Base-by-base conservation (phyloP, 2,113 vertebrate genomes). In the Orycteropus afer region DNA sequence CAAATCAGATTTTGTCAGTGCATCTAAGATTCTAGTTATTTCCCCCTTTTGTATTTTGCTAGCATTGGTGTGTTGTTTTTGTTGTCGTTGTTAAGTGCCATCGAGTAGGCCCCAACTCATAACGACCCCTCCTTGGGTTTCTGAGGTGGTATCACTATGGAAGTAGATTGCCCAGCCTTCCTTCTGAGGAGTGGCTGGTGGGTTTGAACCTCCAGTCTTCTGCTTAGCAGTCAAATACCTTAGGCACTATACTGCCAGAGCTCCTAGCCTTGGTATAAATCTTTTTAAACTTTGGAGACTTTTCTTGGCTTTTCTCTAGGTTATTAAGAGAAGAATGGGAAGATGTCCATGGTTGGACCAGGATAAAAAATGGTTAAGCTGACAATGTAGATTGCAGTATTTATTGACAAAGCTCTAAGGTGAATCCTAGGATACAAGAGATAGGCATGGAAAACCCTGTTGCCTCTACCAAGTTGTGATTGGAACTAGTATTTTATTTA, bases 401-500 rank as follows among this genome's bases (percentile, higher is more conserved):
- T 90, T 59, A 51, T 29, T 67, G 49, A 63, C 55, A 71, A 85
- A 86, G 7, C 11, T 37, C 47, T 23, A 89, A 57, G 25, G 27
- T 37, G 45, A 85, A 53, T 25, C n/a, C 20, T 83, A 32, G 29
- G 67, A 71, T 51, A 53, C 57, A 47, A 65, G 59, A 78, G 67
- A 51, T 17, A 77, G 73, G 51, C 20, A 20, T 63, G 29, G 76
- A 83, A 89, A 79, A 5, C 7, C 82, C 37, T 86, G 3, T 15
- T 82, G 32, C 10, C 23, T 10, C 17, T 91, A 93, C 49, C 42
- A 59, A 45, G 40, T 7, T 85, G 40, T 65, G 59, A 59, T 74
- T 86, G 32, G 65, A 95, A 80, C 7, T 25, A 47, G 18, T 9
- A 23, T 89, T 94, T 95, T 67, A 76, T 55, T 93, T 85, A 92